Conservation (phyloP, 1,140 invertebrate genomes). For the Eupeodes corollae region DNA sequence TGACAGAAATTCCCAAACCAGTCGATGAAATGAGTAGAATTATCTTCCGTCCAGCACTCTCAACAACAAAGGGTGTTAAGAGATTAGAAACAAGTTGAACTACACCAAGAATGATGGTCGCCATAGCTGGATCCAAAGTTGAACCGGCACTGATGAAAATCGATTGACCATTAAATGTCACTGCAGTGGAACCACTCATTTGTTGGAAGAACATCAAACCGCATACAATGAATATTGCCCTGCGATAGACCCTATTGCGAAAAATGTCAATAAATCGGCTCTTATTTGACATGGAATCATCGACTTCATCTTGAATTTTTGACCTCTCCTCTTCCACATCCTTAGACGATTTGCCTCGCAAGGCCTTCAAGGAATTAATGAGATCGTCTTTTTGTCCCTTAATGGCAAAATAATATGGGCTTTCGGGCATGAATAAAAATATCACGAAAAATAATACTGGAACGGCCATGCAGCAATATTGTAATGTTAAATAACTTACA, state of each 20-base stretch:
- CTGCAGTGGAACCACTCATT: constrained; percentile 71
- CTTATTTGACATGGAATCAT: constrained; percentile 43
- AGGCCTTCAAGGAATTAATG: constrained; percentile 46
- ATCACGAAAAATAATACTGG: constrained; percentile 51
- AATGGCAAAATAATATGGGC: constrained; percentile 57
- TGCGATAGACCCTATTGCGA: constrained; percentile 44
- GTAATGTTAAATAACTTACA: constrained; percentile 46
- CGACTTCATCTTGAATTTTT: constrained; percentile 40
- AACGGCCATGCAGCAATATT: constrained; percentile 46
- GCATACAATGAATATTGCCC: constrained; percentile 56
- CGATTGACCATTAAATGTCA: constrained; percentile 66
- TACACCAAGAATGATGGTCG: constrained; percentile 64
- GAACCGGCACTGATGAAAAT: constrained; percentile 57
- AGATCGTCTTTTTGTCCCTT: constrained; percentile 55
- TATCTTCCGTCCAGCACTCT: constrained; percentile 58
- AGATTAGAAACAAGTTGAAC: constrained; percentile 54
- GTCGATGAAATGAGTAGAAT: constrained; percentile 61
- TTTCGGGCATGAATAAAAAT: constrained; percentile 71
- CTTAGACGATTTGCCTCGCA: constrained; percentile 48
- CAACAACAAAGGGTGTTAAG: constrained; percentile 60
- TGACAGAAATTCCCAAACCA: constrained; percentile 49
- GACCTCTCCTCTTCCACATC: constrained; percentile 51
- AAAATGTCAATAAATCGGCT: constrained; percentile 47
- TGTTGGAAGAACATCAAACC: constrained; percentile 64
- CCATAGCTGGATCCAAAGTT: constrained; percentile 44